Evolutionary conservation across 2,888 invertebrate genomes (phyloP).

Genomic region (Fabriciana adippe): DNA sequence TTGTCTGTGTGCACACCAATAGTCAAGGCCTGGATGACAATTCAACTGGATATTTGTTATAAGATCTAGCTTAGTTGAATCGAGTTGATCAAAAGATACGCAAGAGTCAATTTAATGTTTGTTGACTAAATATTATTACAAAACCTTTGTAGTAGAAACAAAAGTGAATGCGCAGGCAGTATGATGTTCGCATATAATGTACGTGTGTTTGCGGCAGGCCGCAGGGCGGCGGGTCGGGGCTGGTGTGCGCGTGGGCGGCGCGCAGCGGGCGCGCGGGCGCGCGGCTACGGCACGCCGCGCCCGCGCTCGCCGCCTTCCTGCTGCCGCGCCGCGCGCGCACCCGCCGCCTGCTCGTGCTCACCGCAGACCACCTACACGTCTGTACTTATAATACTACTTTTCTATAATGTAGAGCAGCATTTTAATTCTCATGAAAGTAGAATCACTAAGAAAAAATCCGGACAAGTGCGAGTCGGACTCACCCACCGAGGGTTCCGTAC

Average conservation of each 20-base stretch:
- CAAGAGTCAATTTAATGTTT: no score
- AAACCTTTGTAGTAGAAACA: neutral
- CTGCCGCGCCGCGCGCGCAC: conserved; percentile 30
- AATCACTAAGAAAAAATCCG: no score
- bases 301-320: conserved; percentile 36
- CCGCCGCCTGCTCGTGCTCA: conserved; percentile 17
- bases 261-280: conserved; percentile 31
- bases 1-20: no score
- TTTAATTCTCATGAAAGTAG: no score
- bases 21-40: no score
- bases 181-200: neutral
- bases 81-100: no score
- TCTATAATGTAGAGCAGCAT: no score
- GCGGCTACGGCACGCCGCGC: conserved; percentile 29
- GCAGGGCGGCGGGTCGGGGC: conserved; percentile 36
- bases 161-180: neutral
- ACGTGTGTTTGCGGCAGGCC: conserved; percentile 33
- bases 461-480: no score
- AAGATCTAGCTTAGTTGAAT: no score
- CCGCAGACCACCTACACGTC: conserved; percentile 4
- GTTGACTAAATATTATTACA: no score
- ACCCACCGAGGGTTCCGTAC: no score
- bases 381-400: neutral
- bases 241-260: conserved; percentile 39
- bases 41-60: no score